phyloP scores from a whole-genome alignment of 1,140 invertebrate genomes.

The Lordiphosa mommai region DNA sequence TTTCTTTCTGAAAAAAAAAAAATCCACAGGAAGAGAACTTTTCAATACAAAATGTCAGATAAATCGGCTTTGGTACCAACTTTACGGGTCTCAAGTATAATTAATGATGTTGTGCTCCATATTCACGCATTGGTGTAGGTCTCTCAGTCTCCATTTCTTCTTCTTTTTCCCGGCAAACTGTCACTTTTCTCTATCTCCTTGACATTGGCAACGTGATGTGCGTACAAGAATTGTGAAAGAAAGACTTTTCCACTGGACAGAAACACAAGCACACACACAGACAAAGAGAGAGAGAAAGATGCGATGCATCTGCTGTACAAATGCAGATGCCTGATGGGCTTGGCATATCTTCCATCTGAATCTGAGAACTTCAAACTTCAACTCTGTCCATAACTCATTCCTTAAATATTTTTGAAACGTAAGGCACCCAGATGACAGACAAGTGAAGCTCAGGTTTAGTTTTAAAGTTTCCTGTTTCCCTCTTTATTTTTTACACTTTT shows the following conservation, averaged over 20 bases:
- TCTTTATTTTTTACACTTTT: neutral
- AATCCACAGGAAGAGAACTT: conserved; percentile 67
- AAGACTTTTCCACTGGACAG: conserved; percentile 60
- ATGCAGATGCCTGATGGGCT: conserved; percentile 18
- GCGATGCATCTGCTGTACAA: conserved; percentile 56
- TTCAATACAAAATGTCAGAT: conserved; percentile 75
- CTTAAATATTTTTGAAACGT: conserved; percentile 17
- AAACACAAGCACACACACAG: conserved; percentile 6
- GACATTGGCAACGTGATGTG: conserved; percentile 49
- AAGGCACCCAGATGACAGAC: conserved; percentile 63
- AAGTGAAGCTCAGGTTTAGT: conserved; percentile 56
- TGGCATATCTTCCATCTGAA: conserved; percentile 4
- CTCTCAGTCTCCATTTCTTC: conserved; percentile 54
- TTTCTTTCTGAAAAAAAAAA: conserved; percentile 49
- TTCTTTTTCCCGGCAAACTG: conserved; percentile 56
- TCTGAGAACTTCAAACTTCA: neutral
- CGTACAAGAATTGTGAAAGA: conserved; percentile 47
- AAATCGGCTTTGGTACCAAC: conserved; percentile 53
- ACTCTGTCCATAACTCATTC: conserved; percentile 33
- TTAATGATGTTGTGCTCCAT: conserved; percentile 77
- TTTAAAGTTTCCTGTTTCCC: conserved; percentile 14
- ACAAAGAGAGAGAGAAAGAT: conserved; percentile 32
- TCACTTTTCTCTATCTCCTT: conserved; percentile 56
- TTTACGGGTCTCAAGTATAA: conserved; percentile 47
- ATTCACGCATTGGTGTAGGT: conserved; percentile 78